phyloP scores from a whole-genome alignment of 2,888 invertebrate species.

The Hoplodrina blanda region DNA sequence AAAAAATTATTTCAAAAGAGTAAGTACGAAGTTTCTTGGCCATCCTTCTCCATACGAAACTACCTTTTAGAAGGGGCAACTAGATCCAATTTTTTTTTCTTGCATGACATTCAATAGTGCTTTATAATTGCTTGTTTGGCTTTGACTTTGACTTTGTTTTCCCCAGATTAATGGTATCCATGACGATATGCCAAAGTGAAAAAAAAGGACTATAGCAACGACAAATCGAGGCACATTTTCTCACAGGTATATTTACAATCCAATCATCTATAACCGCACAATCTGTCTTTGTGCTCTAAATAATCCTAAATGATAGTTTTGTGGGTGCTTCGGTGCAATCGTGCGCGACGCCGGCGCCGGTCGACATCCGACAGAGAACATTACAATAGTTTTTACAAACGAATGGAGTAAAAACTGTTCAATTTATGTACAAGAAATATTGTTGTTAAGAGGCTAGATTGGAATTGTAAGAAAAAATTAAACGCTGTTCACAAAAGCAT shows the following conservation, averaged over 20 bases:
- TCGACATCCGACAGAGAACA: slow-evolving; percentile 42
- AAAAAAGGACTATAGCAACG: slow-evolving; percentile 1
- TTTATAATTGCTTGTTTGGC: too few relatives aligned
- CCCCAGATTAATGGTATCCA: too few relatives aligned
- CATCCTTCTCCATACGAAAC: too few relatives aligned
- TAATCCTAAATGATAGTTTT: slow-evolving; percentile 52
- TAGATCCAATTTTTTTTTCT: too few relatives aligned
- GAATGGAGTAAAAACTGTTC: slow-evolving; percentile 41
- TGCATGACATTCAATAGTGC: too few relatives aligned
- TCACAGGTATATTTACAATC: slow-evolving; percentile 41
- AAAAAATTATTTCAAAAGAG: too few relatives aligned
- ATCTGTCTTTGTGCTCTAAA: slow-evolving; percentile 45
- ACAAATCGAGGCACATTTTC: slow-evolving; percentile 34
- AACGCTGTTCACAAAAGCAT: slow-evolving; percentile 9
- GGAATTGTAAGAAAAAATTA: slow-evolving; percentile 18
- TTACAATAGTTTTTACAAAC: slow-evolving; percentile 37
- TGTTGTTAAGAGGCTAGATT: slow-evolving; percentile 19
- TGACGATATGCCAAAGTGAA: not conserved
- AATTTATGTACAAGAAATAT: slow-evolving; percentile 33
- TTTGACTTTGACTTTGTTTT: too few relatives aligned
- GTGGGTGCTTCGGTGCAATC: slow-evolving; percentile 56
- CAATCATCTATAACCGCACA: slow-evolving; percentile 57
- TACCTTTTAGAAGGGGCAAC: too few relatives aligned
- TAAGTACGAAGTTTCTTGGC: too few relatives aligned
- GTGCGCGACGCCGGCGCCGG: slow-evolving; percentile 60